These are phyloP conservation scores for Callyntrura sp. DNA, from an alignment of 2,888 invertebrate species.

Conservation along the genomic window DNA sequence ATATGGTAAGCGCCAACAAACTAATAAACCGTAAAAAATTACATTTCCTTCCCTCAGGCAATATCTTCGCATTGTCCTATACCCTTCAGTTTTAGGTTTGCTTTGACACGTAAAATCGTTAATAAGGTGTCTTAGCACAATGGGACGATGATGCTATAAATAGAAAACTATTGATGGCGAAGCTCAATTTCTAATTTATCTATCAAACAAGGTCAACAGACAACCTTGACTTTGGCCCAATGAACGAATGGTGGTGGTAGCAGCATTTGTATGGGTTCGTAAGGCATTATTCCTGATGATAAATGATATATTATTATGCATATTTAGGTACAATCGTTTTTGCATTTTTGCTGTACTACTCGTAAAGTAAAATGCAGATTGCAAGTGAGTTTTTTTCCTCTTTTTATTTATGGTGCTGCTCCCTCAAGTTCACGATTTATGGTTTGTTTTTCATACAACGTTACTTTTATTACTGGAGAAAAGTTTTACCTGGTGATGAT, in stretches of 20 bases:
- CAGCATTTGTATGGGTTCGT: too few species aligned
- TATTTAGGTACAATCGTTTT: not conserved
- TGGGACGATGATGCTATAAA: not conserved
- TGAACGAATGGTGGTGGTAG: too few species aligned
- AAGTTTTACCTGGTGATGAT: slow-evolving; percentile 68
- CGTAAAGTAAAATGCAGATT: too few species aligned
- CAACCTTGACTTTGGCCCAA: slow-evolving; percentile 59
- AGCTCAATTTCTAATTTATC: slow-evolving; percentile 24
- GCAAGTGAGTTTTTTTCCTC: not conserved
- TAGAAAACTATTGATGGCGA: not conserved
- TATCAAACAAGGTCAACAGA: slow-evolving; percentile 42
- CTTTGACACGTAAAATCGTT: slow-evolving; percentile 12
- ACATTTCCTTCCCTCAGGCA: slow-evolving; percentile 17
- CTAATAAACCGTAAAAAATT: slow-evolving; percentile 66
- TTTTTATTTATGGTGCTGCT: too few species aligned
- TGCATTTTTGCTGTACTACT: not conserved
- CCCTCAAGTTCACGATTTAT: too few species aligned
- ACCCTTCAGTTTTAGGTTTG: slow-evolving; percentile 16
- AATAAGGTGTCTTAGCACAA: not conserved
- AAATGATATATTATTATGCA: not conserved
- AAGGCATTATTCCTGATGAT: too few species aligned
- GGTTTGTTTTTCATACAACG: too few species aligned
- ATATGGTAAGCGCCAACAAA: slow-evolving; percentile 22
- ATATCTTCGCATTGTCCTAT: slow-evolving; percentile 17
- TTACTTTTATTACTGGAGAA: not conserved